Conservation (phyloP, 2,113 vertebrate genomes). For the Eolophus roseicapilla region DNA sequence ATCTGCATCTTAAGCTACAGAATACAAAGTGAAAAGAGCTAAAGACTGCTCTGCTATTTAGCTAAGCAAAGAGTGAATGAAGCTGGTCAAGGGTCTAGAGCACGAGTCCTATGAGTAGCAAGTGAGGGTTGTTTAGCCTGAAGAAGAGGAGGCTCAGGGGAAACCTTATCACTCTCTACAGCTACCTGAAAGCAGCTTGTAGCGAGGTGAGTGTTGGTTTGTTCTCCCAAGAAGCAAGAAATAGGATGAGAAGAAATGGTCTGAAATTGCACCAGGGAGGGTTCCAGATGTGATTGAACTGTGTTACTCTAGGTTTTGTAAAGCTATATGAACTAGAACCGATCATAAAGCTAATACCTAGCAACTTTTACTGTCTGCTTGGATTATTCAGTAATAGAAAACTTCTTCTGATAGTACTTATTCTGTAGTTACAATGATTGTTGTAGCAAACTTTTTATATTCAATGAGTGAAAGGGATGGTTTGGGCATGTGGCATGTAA, state of each 20-base stretch:
- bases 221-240: not conserved
- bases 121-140: not conserved
- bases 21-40: not conserved
- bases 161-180: not conserved
- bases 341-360: not conserved
- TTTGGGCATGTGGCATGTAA: not conserved
- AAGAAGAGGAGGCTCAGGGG: not conserved
- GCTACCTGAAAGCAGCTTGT: not conserved
- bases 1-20: not conserved
- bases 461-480: not conserved
- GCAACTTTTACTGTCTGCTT: not conserved
- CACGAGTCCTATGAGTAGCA: not conserved
- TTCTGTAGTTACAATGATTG: not conserved
- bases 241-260: not conserved
- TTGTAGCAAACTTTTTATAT: not conserved
- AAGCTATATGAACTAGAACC: not conserved
- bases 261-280: not conserved
- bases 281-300: not conserved
- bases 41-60: not conserved
- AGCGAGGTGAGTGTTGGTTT: rapidly evolving
- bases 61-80: not conserved
- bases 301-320: not conserved
- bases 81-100: not conserved
- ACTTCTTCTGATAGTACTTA: not conserved
- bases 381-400: not conserved